These are phyloP conservation scores for Scytalopus superciliaris DNA, from an alignment of 2,113 vertebrate species.

Conservation along the genomic window DNA sequence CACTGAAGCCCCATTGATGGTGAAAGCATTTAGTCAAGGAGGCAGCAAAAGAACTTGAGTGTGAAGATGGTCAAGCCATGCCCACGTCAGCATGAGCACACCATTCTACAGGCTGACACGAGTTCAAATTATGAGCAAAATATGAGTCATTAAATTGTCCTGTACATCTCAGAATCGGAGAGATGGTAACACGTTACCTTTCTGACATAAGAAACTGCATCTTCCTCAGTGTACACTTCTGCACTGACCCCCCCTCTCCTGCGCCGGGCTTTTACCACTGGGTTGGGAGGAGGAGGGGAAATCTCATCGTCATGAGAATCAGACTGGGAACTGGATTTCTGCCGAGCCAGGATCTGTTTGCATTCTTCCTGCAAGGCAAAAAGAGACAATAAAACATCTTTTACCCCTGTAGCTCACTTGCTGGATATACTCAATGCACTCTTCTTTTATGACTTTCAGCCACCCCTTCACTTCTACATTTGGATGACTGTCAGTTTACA, in stretches of 20 bases:
- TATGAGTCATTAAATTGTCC: fast-evolving
- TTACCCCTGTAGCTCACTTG: neutral
- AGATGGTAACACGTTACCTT: conserved; percentile 76
- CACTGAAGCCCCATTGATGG: neutral
- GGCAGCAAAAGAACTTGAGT: neutral
- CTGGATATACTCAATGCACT: neutral
- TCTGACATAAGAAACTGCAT: conserved; percentile 94
- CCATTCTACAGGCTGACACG: neutral
- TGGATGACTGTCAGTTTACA: neutral
- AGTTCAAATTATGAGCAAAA: neutral
- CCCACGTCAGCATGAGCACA: neutral
- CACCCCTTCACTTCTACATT: neutral
- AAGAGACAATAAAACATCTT: neutral
- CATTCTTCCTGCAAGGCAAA: conserved; percentile 87
- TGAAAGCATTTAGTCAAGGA: neutral
- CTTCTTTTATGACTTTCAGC: neutral
- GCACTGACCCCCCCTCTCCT: conserved; percentile 93
- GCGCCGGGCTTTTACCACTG: conserved; percentile 88
- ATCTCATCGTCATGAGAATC: conserved; percentile 94
- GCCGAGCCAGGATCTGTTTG: conserved; percentile 91
- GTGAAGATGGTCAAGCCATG: neutral
- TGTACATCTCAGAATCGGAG: neutral
- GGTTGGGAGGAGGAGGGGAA: conserved; percentile 91
- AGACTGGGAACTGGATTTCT: conserved; percentile 93
- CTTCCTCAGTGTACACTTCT: conserved; percentile 96